A percentile compares a stretch with the other conserved stretches of the same genome.
These are phyloP conservation scores for Pimephales promelas DNA, from an alignment of 2,113 vertebrate genomes.

Conservation along the genomic window DNA sequence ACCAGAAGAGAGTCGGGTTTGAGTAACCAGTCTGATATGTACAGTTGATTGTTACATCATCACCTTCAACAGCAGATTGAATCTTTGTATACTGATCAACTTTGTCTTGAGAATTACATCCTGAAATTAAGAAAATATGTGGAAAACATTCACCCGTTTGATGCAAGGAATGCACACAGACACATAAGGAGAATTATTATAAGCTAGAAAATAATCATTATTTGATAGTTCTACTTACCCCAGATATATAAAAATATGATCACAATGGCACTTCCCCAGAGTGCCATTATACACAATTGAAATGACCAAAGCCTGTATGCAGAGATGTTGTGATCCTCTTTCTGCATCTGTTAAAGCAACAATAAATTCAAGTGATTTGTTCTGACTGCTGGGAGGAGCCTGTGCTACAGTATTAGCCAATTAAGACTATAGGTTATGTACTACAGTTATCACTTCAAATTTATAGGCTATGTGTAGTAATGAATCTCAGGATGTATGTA, in stretches of 20 bases:
- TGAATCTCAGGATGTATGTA: neutral
- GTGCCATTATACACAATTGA: neutral
- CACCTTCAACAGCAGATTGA: constrained; percentile 38
- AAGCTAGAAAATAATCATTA: neutral
- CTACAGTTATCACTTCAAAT: too few relatives aligned
- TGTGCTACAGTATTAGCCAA: neutral
- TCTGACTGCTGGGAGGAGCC: constrained; percentile 14
- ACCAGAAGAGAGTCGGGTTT: constrained; percentile 40
- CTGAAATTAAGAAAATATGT: neutral
- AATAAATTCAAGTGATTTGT: neutral
- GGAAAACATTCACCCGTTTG: rapidly evolving
- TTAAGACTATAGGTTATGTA: neutral
- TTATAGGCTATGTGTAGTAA: too few relatives aligned
- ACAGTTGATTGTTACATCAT: constrained; percentile 37
- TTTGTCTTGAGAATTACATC: constrained; percentile 14
- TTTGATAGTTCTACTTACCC: neutral
- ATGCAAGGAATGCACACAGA: neutral
- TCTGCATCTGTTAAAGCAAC: neutral
- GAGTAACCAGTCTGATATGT: neutral
- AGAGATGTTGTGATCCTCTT: neutral
- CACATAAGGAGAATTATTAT: neutral
- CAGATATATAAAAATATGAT: neutral
- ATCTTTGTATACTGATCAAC: constrained; percentile 35
- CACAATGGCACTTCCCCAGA: neutral
- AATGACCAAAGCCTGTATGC: neutral